Base-by-base conservation (phyloP, 2,888 invertebrate genomes). In the Thyatira batis region DNA sequence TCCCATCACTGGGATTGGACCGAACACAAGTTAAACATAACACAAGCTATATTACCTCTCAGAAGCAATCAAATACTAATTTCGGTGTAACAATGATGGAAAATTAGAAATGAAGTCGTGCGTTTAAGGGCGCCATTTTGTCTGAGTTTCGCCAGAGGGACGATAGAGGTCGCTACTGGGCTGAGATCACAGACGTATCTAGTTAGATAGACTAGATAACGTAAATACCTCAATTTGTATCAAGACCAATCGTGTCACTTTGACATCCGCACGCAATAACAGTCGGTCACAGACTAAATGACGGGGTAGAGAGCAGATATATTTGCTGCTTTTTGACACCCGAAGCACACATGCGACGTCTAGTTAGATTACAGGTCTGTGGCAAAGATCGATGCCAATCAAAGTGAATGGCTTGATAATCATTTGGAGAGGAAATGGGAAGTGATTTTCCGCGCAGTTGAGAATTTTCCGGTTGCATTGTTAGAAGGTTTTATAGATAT, bases 91-190 rank as follows among this genome's bases (percentile, higher is more conserved):
- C 83, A 87, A 83, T 82, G 81, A 79, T 71, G 73, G 83, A 80
- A 83, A 86, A 87, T 89, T 86, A 83, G 85, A 86, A 85, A 84
- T 76, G 80, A 76, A 79, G 69, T 81, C 80, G 78, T 82, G 85
- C 87, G 85, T 82, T 71, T 80, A 87, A 80, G 78, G 76, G 73
- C 76, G 13, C 33, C 33, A 30, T 30, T 33, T 33, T 17, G 2
- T 39, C 17, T 6, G 8, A 39, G 39, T 17, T 39, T 17, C 17
- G 39, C 8, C 13, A 39, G 17, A 8, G 17, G 17, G 39, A 6
- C 39, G 39, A 39, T 39, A 39, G 39, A 39, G 13, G 39, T 13
- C 39, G 39, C 39, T 13, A 39, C 39, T 8, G n/a, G n/a, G n/a
- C n/a, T n/a, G n/a, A n/a, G n/a, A n/a, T n/a, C n/a, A n/a, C n/a